phyloP scores from a whole-genome alignment of 37 sponge, comb jelly and placozoan species.

The Beroe forskalii region DNA sequence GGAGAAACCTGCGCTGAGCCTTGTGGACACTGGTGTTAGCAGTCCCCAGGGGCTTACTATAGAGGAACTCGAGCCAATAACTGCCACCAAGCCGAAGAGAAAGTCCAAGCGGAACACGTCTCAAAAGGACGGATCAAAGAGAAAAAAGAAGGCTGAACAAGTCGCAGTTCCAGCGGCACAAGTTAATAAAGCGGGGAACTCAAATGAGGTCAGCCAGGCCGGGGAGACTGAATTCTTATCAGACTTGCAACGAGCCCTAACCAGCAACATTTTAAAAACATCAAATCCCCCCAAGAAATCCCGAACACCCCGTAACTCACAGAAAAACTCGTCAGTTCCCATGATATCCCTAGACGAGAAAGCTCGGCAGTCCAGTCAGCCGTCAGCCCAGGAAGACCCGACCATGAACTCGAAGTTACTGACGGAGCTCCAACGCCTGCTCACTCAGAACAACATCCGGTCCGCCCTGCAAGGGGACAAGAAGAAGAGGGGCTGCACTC shows the following conservation, averaged over 20 bases:
- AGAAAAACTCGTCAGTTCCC: constrained; percentile 15
- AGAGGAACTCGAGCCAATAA: constrained; percentile 51
- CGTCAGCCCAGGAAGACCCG: constrained; percentile 46
- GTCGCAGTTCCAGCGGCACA: not conserved
- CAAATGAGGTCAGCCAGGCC: not conserved
- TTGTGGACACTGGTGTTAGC: not conserved
- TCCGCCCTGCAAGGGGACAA: constrained; percentile 32
- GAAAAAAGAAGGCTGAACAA: not conserved
- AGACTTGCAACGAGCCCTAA: not conserved
- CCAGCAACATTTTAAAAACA: constrained; percentile 9
- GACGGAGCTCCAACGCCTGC: constrained; percentile 23
- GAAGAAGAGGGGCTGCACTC: constrained; percentile 19
- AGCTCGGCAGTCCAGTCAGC: not conserved
- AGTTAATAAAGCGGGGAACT: not conserved
- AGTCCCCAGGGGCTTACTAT: constrained; percentile 26
- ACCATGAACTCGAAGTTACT: constrained; percentile 32
- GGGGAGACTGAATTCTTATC: constrained; percentile 21
- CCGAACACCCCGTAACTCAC: constrained; percentile 12
- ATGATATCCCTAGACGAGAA: constrained; percentile 60
- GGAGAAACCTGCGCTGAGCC: not conserved
- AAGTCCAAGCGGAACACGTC: constrained; percentile 7
- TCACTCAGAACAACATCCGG: constrained; percentile 57
- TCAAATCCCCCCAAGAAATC: not conserved
- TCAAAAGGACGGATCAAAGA: not conserved
- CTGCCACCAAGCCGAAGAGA: constrained; percentile 1